These are phyloP conservation scores for Lepidocolaptes lacrymiger DNA, from an alignment of 2,797 vertebrate genomes.

Conservation along the genomic window DNA sequence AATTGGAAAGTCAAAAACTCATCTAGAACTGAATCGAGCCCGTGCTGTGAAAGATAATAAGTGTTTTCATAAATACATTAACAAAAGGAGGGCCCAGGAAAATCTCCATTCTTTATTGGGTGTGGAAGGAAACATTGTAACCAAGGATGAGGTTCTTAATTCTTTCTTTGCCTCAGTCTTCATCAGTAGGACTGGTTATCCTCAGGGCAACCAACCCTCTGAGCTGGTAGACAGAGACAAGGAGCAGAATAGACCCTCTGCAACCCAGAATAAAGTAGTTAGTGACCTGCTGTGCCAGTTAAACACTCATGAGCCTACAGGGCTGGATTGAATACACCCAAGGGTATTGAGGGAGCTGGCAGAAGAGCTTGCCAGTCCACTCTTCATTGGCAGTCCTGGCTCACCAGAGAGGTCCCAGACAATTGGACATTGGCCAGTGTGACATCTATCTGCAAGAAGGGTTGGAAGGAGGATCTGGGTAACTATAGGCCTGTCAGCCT, in stretches of 20 bases:
- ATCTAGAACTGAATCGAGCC: background rate
- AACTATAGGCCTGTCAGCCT: background rate
- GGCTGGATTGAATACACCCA: background rate
- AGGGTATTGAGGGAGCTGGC: background rate
- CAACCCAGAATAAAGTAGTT: background rate
- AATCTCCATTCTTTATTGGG: background rate
- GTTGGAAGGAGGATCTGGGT: background rate
- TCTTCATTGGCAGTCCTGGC: background rate
- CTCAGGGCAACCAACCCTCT: background rate
- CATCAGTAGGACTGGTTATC: background rate
- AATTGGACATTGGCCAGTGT: accelerated
- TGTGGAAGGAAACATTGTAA: background rate
- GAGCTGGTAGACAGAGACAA: background rate
- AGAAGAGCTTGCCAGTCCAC: background rate
- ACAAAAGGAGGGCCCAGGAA: background rate
- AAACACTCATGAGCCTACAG: background rate
- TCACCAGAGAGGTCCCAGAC: background rate
- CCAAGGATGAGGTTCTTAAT: background rate
- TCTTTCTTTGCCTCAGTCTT: background rate
- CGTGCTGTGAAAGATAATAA: background rate
- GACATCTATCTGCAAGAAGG: accelerated
- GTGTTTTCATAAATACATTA: background rate
- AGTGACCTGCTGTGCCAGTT: background rate
- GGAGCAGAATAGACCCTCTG: background rate
- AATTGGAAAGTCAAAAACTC: background rate